Conservation (phyloP, 2,113 vertebrate genomes). For the Alethe diademata region DNA sequence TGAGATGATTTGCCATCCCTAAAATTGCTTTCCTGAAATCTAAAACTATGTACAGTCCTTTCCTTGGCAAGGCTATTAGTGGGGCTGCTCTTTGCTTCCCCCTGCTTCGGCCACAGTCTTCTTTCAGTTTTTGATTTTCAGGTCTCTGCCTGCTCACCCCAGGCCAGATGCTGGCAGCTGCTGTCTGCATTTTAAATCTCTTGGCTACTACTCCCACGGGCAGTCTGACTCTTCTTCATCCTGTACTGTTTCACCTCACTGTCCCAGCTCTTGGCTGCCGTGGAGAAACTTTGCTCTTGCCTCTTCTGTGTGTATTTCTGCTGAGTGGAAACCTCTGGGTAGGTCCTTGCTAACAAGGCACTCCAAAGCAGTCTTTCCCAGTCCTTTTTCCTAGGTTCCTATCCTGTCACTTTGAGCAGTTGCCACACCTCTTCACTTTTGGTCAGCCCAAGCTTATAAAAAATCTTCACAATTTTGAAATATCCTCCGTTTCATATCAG, state of each 20-base stretch:
- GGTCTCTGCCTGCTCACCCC: rapidly evolving
- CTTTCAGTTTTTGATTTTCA: neutral
- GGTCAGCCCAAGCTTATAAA: neutral
- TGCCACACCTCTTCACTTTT: neutral
- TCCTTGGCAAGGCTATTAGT: neutral
- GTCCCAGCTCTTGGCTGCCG: neutral
- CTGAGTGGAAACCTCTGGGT: neutral
- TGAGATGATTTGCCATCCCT: slow-evolving; percentile 16
- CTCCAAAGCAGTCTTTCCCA: neutral
- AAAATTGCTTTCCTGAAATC: slow-evolving; percentile 36
- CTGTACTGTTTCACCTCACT: rapidly evolving
- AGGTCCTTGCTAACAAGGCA: neutral
- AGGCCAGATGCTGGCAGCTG: neutral
- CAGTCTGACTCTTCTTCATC: neutral
- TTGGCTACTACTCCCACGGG: neutral
- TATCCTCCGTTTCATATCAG: neutral
- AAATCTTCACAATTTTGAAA: neutral
- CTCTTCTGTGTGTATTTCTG: neutral
- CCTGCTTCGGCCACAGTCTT: neutral
- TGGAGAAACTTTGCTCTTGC: neutral
- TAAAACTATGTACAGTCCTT: neutral
- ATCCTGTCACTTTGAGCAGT: neutral
- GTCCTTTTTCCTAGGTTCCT: neutral
- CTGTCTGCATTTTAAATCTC: neutral
- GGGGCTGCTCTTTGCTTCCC: neutral